Evolutionary conservation across 2,113 vertebrate genomes (phyloP), one percentile per base, ranked within the genome.

Genomic region (Engraulis encrasicolus): DNA sequence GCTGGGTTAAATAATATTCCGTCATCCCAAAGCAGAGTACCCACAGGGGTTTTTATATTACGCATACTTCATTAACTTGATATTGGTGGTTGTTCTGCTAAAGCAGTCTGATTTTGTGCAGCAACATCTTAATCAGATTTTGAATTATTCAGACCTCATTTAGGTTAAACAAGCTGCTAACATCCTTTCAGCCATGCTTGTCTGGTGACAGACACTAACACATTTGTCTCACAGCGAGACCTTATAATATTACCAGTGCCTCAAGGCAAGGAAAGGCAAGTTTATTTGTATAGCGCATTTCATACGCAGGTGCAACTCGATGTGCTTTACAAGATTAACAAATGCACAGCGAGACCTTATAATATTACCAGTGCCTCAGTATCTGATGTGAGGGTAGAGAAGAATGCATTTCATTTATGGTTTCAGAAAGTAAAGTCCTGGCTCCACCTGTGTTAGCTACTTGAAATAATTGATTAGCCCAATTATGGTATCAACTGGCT

Each of bases 41-140:
- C 18, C 52, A 9, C 1, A 78, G 48, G 19, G 6, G n/a, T 18
- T 12, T 36, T 27, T 38, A 78, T 77, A 78, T 38, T 37, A 38
- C n/a, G n/a, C n/a, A 78, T 11, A 78, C 77, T 54, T 58, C 27
- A 61, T 83, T 58, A 23, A 36, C 34, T 27, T 78, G 50, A 48
- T 86, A 34, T 37, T n/a, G n/a, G n/a, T n/a, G n/a, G n/a, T n/a
- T 80, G 80, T 80, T 50, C 78, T 78, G 77, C 7, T 48, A 79
- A 86, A 81, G 50, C 54, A 84, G 71, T 77, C 71, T 80, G 52
- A 23, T 20, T 86, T 81, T 58, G 71, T 79, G 36, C 27, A 83
- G 54, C 48, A 86, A 84, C 77, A 23, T 80, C 80, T 81, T 85
- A 88, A 88, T 84, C 85, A 78, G 82, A 83, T 82, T n/a, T 82